A percentile compares a stretch with the other conserved stretches of the same genome.
Evolutionary conservation across 2,888 invertebrate species (phyloP).

Genomic region (Trachelus troglodyta): DNA sequence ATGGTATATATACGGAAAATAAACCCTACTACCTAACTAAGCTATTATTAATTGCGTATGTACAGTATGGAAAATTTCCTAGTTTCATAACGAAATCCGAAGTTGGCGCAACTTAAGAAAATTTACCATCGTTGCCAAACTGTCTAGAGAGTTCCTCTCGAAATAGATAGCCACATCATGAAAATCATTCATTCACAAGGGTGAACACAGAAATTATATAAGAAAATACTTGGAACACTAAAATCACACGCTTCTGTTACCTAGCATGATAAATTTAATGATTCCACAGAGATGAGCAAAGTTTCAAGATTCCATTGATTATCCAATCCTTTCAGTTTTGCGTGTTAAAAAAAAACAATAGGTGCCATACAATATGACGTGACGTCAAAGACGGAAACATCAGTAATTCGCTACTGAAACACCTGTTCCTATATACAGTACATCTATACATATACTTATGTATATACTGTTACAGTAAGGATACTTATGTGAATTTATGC

Average conservation of each 20-base stretch:
- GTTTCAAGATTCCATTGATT: not conserved
- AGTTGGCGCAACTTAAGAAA: constrained; percentile 18
- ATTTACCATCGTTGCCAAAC: constrained; percentile 20
- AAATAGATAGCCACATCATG: constrained; percentile 10
- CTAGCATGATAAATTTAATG: not conserved
- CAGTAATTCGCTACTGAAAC: not conserved
- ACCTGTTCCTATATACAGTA: not conserved
- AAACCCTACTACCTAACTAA: not conserved
- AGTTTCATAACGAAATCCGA: not conserved
- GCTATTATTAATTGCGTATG: not conserved
- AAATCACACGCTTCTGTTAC: not conserved
- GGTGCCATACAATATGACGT: not conserved
- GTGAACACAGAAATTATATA: not conserved
- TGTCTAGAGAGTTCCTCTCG: constrained; percentile 17
- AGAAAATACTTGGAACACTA: not conserved
- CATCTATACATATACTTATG: not conserved
- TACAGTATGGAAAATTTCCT: not conserved
- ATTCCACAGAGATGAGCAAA: not conserved
- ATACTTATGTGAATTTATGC: not conserved
- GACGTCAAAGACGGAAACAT: not conserved
- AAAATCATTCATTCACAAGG: constrained; percentile 15
- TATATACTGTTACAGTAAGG: not conserved
- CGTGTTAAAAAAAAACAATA: not conserved
- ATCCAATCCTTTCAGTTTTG: not conserved
- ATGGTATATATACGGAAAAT: too few species aligned